Percentiles rank a stretch among this genome's conserved stretches.
These are phyloP conservation scores for Cebidichthys violaceus DNA, from an alignment of 2,113 vertebrate species.

Conservation along the genomic window DNA sequence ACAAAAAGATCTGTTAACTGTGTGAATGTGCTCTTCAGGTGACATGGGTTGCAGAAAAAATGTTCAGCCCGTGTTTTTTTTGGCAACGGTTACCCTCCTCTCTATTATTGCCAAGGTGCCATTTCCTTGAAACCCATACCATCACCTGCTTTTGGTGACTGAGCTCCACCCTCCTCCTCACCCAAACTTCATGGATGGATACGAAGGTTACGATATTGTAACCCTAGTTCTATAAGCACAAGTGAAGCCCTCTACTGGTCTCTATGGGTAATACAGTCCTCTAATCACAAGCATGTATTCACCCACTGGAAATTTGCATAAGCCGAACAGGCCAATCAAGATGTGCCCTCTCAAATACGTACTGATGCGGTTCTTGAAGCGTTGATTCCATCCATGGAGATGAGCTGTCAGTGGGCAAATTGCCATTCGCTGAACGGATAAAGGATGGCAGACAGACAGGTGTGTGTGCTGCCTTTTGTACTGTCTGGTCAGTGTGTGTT, in stretches of 20 bases:
- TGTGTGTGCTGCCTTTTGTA: background rate
- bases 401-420: background rate
- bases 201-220: background rate
- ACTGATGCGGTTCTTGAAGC: background rate
- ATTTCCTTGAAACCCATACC: constrained; percentile 46
- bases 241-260: background rate
- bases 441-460: background rate
- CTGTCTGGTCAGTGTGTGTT: background rate
- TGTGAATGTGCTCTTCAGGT: constrained; percentile 29
- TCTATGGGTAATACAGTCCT: background rate
- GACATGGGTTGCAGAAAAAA: constrained; percentile 10
- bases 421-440: background rate
- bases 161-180: constrained; percentile 43
- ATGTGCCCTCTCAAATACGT: background rate
- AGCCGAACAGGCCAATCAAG: background rate
- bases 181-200: constrained; percentile 68
- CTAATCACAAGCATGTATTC: background rate
- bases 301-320: background rate
- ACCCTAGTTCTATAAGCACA: background rate
- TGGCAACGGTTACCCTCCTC: constrained; percentile 29
- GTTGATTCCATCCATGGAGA: background rate
- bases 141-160: constrained; percentile 64
- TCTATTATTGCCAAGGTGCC: constrained; percentile 28
- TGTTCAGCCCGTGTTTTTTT: constrained; percentile 18
- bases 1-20: constrained; percentile 15